Evolutionary conservation across 23 tunicate species (phyloP).

Genomic region (Oikopleura albicans): DNA sequence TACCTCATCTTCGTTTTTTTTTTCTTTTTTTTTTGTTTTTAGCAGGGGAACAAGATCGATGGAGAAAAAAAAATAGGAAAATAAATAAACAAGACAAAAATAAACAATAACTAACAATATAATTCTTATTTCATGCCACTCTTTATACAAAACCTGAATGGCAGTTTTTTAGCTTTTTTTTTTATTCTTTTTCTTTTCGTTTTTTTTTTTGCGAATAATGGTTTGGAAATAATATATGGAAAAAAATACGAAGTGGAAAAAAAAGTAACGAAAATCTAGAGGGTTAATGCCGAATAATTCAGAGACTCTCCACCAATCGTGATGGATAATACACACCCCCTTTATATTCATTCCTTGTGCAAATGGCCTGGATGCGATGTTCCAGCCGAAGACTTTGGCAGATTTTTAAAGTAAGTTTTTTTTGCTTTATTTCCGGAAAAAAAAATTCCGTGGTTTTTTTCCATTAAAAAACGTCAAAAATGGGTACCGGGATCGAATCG

Average conservation of each 20-base stretch:
- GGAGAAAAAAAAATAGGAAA: not conserved
- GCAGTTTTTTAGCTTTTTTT: no score
- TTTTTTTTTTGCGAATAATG: no score
- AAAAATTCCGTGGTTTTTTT: not conserved
- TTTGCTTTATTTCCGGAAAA: not conserved
- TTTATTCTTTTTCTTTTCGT: no score
- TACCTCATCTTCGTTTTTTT: not conserved
- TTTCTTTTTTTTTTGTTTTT: not conserved
- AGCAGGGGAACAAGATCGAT: not conserved
- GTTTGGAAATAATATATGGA: no score
- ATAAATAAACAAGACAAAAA: not conserved
- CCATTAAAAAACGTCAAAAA: no score
- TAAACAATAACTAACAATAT: not conserved
- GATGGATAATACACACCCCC: slow-evolving; percentile 23
- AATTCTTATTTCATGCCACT: not conserved
- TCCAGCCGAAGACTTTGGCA: slow-evolving; percentile 31
- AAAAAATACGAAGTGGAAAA: no score
- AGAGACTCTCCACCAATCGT: not conserved
- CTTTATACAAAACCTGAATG: no score
- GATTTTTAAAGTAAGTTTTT: slow-evolving; percentile 35
- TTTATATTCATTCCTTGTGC: slow-evolving; percentile 50
- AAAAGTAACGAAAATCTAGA: no score
- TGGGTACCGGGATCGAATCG: no score
- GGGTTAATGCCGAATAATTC: no score
- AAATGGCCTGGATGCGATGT: slow-evolving; percentile 88